A percentile compares a stretch with the other conserved stretches of the same genome.
Conservation (phyloP, 2,888 invertebrate species). For the Caenorhabditis doughertyi region DNA sequence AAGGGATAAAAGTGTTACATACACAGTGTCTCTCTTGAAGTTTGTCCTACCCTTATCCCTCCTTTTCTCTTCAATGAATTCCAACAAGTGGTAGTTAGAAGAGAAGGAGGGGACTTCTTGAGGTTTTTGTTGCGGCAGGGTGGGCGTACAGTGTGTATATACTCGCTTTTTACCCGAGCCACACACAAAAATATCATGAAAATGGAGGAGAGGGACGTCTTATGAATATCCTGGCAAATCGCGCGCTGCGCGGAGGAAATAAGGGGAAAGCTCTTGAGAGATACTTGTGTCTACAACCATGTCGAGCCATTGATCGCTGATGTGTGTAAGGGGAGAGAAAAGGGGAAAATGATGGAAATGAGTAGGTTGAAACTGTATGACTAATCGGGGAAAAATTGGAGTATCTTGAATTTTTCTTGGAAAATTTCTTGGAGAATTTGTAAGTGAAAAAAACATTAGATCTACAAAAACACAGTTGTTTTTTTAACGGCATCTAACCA, state of each 20-base stretch:
- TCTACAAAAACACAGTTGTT: too few species aligned
- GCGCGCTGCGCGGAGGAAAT: background rate
- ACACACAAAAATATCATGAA: conserved; percentile 11
- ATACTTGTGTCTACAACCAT: conserved; percentile 56
- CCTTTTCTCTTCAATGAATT: conserved; percentile 22
- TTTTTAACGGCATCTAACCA: too few species aligned
- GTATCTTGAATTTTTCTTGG: background rate
- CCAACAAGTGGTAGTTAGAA: conserved; percentile 49
- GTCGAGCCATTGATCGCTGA: conserved; percentile 44
- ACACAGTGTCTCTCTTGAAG: conserved; percentile 36
- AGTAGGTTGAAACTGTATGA: conserved; percentile 5
- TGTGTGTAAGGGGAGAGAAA: background rate
- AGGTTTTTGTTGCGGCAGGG: too few species aligned
- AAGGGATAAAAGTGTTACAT: conserved; percentile 48
- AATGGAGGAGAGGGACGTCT: background rate
- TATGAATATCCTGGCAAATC: conserved; percentile 24
- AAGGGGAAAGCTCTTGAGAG: conserved; percentile 23
- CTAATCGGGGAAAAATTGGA: background rate
- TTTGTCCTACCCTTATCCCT: conserved; percentile 16
- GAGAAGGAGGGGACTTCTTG: conserved; percentile 2
- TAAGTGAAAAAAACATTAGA: too few species aligned
- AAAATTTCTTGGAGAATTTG: background rate
- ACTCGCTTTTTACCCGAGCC: background rate
- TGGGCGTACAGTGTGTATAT: conserved; percentile 48
- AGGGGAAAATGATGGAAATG: conserved; percentile 2